phyloP scores from a whole-genome alignment of 2,888 invertebrate genomes.

The Arenicola marina region DNA sequence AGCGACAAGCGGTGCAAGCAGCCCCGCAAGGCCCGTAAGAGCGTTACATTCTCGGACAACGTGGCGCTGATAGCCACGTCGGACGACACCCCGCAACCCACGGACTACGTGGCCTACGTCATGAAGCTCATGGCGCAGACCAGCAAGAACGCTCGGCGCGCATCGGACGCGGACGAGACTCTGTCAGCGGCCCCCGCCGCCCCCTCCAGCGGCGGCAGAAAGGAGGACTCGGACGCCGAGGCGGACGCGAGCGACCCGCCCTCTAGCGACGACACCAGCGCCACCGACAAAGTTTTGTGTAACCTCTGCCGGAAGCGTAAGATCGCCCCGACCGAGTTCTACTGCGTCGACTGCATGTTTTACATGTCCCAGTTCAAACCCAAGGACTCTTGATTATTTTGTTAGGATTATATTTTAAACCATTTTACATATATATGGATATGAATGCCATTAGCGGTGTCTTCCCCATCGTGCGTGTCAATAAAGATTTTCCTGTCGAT shows the following conservation, averaged over 20 bases:
- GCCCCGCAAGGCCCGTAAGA: slow-evolving; percentile 66
- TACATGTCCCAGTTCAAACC: slow-evolving; percentile 70
- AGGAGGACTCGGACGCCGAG: not conserved
- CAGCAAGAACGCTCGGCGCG: not conserved
- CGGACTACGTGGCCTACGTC: not conserved
- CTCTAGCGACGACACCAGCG: not conserved
- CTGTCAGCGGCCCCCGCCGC: not conserved
- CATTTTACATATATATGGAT: too few relatives aligned
- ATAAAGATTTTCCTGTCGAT: too few relatives aligned
- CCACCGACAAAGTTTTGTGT: slow-evolving; percentile 71
- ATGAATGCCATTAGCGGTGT: too few relatives aligned
- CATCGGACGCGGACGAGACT: not conserved
- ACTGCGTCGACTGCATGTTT: slow-evolving; percentile 89
- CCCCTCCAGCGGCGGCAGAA: not conserved
- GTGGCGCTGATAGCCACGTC: slow-evolving; percentile 90
- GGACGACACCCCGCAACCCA: slow-evolving; percentile 69
- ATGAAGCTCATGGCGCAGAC: not conserved
- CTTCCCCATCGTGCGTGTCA: too few relatives aligned
- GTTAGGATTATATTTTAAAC: too few relatives aligned
- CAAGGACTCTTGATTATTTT: not conserved
- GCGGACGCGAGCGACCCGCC: not conserved
- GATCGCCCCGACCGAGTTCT: slow-evolving; percentile 76
- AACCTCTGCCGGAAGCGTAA: slow-evolving; percentile 86
- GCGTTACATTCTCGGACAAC: slow-evolving; percentile 93
- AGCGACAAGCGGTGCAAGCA: not conserved